Base-by-base conservation (phyloP, 2,888 invertebrate species). In the Drosophila flavopinicola region DNA sequence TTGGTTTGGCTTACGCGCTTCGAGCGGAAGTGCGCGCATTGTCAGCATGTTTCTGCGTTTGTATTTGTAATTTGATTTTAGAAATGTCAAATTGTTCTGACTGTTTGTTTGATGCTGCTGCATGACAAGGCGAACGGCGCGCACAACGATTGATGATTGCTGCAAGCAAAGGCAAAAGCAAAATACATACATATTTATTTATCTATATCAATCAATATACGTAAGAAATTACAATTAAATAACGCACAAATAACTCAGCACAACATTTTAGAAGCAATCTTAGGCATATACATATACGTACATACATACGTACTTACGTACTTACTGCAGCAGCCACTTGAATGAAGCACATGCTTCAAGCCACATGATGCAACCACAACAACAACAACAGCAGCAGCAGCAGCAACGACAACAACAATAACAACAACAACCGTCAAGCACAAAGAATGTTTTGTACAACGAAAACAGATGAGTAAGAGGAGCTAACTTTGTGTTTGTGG, bases 21-120 rank as follows among this genome's bases (percentile, higher is more conserved):
- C 78, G 60, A 59, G 57, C 54, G 80, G 80, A 82, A 86, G 84
- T 74, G 72, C 69, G 61, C 59, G 58, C 61, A 86, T 82, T 84
- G 74, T 56, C 57, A 10, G 35, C 67, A 53, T 73, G 17, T 66
- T 60, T 91, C 91, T 91, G 80, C 91, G 89, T 70, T 91, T 91
- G 84, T 91, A 91, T 79, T 91, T 91, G 85, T 90, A 91, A 75
- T 91, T 91, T 66, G 90, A 90, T 85, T 90, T 90, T 56, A 89
- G 82, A 87, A 91, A 90, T 83, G 87, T 88, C 70, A 85, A 78
- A 68, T 83, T 80, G 63, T 87, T 83, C 56, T 70, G 78, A 74
- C 79, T 75, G 68, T 79, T 71, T 67, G 78, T 53, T 75, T 60
- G 70, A 49, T 60, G 70, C 66, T 49, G 71, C 64, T 51, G 69